Evolutionary conservation across 37 sponge, comb jelly and placozoan genomes (phyloP).

Genomic region (Chondrosia reniformis): DNA sequence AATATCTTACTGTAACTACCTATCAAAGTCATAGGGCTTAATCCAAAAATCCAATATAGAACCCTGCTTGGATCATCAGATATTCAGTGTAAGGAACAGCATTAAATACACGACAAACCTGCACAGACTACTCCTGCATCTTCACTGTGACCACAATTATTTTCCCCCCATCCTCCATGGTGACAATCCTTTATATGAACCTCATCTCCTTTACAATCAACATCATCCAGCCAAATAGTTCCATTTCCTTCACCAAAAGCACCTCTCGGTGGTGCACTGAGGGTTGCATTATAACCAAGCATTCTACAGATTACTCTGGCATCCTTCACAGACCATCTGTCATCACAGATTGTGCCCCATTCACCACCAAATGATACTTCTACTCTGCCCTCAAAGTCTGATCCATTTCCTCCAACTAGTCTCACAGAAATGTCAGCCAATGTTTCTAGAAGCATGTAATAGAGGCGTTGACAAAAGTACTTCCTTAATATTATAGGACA

Average conservation of each 20-base stretch:
- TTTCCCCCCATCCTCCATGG: conserved; percentile 1
- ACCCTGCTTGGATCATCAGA: too few species aligned
- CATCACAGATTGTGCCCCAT: conserved; percentile 42
- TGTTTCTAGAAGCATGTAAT: too few species aligned
- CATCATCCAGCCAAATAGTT: conserved; percentile 29
- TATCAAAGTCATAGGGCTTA: too few species aligned
- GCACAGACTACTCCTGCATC: conserved; percentile 20
- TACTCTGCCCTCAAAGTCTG: conserved; percentile 1
- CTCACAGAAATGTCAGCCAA: not conserved
- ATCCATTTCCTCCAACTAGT: not conserved
- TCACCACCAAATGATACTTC: conserved; percentile 14
- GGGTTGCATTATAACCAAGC: conserved; percentile 6
- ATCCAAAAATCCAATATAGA: too few species aligned
- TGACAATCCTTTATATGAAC: not conserved
- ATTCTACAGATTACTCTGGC: conserved; percentile 25
- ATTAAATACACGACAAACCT: too few species aligned
- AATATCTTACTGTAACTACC: too few species aligned
- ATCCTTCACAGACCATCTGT: conserved; percentile 14
- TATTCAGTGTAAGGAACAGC: too few species aligned
- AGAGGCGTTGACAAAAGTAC: too few species aligned
- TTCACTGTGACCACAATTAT: conserved; percentile 23
- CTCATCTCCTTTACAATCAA: conserved; percentile 15
- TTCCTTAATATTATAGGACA: too few species aligned
- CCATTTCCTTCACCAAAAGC: conserved; percentile 15
- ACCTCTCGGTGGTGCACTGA: not conserved